Conservation (phyloP, 2,888 invertebrate species). For the Hesperia comma region DNA sequence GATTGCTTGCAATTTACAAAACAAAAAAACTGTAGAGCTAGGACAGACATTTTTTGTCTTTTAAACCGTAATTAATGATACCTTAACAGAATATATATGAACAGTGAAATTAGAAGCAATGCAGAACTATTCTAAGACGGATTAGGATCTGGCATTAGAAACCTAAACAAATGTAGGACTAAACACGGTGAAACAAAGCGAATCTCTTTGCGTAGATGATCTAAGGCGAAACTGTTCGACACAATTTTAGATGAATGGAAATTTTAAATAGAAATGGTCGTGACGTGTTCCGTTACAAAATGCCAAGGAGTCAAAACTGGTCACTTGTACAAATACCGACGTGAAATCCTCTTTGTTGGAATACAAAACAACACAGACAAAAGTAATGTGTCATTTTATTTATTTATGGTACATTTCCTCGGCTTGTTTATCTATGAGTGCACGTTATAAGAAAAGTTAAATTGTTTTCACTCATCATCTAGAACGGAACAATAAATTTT, state of each 20-base stretch:
- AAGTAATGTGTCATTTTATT: background rate
- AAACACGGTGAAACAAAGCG: background rate
- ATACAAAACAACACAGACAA: conserved; percentile 20
- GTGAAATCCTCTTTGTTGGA: conserved; percentile 27
- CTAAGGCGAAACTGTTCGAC: background rate
- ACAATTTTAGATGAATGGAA: conserved; percentile 27
- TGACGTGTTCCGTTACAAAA: conserved; percentile 31
- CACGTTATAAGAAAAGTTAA: too few species aligned
- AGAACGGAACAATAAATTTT: too few species aligned
- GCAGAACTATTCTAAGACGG: too few species aligned
- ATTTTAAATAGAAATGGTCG: conserved; percentile 17
- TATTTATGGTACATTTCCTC: background rate
- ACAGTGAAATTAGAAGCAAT: too few species aligned
- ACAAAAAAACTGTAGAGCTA: background rate
- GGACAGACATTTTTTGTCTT: background rate
- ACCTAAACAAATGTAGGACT: background rate
- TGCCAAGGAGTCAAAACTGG: conserved; percentile 7
- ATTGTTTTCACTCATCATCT: too few species aligned
- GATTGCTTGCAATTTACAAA: background rate
- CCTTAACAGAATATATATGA: too few species aligned
- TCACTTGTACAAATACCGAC: conserved; percentile 41
- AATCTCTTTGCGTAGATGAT: background rate
- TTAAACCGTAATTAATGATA: too few species aligned
- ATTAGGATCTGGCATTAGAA: background rate
- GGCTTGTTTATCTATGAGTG: background rate